phyloP scores from a whole-genome alignment of 2,113 vertebrate genomes.

The Struthio camelus region DNA sequence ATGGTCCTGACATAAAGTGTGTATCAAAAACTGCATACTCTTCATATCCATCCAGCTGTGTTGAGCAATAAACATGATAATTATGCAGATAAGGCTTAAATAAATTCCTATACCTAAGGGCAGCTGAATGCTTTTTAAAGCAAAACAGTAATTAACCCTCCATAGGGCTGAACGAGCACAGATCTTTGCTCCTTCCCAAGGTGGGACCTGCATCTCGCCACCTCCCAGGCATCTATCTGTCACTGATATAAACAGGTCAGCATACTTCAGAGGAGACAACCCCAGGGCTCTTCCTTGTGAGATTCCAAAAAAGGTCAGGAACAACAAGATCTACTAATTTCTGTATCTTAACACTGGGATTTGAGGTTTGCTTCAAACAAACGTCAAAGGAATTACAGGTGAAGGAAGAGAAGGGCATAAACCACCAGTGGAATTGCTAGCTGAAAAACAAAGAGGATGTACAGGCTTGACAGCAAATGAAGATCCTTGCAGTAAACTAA shows the following conservation, averaged over 20 bases:
- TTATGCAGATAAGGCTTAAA: conserved; percentile 69
- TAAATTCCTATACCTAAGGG: conserved; percentile 64
- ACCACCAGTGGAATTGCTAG: background rate
- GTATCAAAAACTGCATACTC: conserved; percentile 66
- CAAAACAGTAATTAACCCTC: conserved; percentile 64
- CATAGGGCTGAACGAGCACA: conserved; percentile 19
- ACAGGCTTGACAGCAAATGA: background rate
- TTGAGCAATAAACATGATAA: conserved; percentile 65
- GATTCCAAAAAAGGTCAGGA: background rate
- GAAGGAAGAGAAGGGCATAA: background rate
- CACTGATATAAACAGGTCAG: background rate
- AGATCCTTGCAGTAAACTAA: background rate
- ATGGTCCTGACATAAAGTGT: conserved; percentile 49
- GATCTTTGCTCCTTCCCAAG: conserved; percentile 38
- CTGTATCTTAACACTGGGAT: background rate
- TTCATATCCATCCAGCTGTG: conserved; percentile 64
- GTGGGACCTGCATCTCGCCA: background rate
- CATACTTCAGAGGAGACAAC: conserved; percentile 4
- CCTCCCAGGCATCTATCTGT: background rate
- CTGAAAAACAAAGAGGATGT: background rate
- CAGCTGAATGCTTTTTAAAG: conserved; percentile 45
- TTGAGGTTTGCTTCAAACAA: background rate
- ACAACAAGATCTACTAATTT: background rate
- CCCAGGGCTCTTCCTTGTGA: background rate
- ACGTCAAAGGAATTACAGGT: background rate